These are phyloP conservation scores for Noturus placidus DNA, from an alignment of 2,113 vertebrate genomes.

Conservation along the genomic window DNA sequence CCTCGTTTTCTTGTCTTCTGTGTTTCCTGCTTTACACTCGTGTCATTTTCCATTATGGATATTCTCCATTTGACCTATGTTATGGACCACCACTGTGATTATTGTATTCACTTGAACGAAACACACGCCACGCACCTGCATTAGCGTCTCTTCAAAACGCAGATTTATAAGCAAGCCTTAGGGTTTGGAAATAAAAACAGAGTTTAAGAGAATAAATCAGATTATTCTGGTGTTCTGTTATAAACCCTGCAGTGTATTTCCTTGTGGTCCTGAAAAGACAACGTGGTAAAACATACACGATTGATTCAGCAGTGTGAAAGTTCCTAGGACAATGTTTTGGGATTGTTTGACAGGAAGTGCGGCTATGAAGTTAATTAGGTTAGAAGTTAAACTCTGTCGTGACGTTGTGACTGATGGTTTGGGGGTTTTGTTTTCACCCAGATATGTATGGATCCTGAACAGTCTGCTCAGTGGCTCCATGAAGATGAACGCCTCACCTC, in stretches of 20 bases:
- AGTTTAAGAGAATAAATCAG: neutral
- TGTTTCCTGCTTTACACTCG: neutral
- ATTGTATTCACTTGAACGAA: neutral
- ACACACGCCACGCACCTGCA: neutral
- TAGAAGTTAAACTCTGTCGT: neutral
- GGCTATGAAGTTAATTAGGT: neutral
- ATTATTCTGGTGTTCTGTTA: neutral
- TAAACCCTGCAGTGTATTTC: neutral
- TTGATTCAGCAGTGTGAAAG: neutral
- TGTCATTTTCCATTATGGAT: neutral
- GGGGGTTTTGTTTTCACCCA: slow-evolving; percentile 58
- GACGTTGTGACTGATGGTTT: neutral
- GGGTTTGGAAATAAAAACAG: neutral
- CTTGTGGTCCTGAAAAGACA: neutral
- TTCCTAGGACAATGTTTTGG: neutral
- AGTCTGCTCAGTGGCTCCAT: slow-evolving; percentile 88
- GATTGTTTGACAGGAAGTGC: neutral
- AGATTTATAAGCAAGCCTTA: neutral
- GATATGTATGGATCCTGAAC: slow-evolving; percentile 91
- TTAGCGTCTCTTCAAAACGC: neutral
- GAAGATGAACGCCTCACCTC: slow-evolving; percentile 88
- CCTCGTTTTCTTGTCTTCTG: neutral
- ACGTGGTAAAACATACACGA: neutral
- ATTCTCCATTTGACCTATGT: neutral
- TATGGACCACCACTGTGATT: neutral